Percentiles rank a stretch among this genome's conserved stretches.
These are phyloP conservation scores for Dallia pectoralis DNA, from an alignment of 2,797 vertebrate species.

Conservation along the genomic window DNA sequence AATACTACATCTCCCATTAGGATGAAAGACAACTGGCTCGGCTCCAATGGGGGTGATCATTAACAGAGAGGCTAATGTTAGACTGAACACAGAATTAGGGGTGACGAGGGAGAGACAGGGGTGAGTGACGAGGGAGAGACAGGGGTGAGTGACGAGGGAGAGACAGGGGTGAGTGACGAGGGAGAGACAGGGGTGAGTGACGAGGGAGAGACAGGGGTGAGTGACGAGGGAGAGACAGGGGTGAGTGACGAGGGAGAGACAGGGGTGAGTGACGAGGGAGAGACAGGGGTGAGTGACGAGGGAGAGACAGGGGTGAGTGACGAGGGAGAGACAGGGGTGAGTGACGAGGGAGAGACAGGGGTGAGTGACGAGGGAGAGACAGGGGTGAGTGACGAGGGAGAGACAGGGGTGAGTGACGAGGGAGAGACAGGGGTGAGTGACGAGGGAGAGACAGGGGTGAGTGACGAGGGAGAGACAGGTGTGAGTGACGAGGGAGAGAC, in stretches of 20 bases:
- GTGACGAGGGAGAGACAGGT: no score
- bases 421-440: no score
- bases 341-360: neutral
- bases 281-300: no score
- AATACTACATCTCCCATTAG: slow-evolving; percentile 1
- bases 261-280: no score
- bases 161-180: neutral
- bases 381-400: no score
- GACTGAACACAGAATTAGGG: neutral
- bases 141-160: neutral
- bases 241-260: no score
- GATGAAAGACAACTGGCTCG: neutral
- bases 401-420: no score
- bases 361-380: neutral
- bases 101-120: neutral
- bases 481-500: no score
- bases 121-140: neutral
- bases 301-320: neutral
- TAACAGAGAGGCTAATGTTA: neutral
- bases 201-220: no score
- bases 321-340: neutral
- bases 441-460: no score
- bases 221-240: no score
- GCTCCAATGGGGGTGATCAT: neutral
- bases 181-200: no score